Percentiles rank a stretch among this genome's conserved stretches.
Evolutionary conservation across 2,797 vertebrate genomes (phyloP).

Genomic region (Enteromius fasciolatus): DNA sequence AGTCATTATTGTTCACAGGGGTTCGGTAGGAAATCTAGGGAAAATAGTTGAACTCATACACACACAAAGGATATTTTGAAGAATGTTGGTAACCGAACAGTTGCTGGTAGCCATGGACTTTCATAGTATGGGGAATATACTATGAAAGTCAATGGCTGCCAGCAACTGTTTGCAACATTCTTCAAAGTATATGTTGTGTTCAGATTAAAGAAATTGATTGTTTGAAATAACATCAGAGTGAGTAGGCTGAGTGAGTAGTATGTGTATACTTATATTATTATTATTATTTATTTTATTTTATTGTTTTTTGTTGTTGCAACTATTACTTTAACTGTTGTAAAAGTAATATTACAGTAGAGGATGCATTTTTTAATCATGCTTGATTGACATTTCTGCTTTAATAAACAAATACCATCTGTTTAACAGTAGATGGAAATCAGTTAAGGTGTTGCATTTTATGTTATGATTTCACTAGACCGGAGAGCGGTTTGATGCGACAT

Average conservation of each 20-base stretch:
- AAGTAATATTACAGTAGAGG: not conserved
- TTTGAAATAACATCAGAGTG: not conserved
- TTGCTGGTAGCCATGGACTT: not conserved
- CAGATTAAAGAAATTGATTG: not conserved
- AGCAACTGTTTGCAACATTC: not conserved
- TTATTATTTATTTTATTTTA: too few relatives aligned
- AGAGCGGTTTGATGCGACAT: conserved; percentile 1
- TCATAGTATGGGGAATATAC: not conserved
- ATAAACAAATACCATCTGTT: conserved; percentile 25
- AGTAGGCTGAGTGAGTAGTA: too few relatives aligned
- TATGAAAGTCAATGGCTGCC: not conserved
- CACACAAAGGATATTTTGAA: too few relatives aligned
- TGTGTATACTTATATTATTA: too few relatives aligned
- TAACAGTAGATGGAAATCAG: not conserved
- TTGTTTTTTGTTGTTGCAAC: not conserved
- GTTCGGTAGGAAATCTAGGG: not conserved
- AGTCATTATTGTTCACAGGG: not conserved
- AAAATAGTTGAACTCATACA: not conserved
- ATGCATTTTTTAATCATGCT: not conserved
- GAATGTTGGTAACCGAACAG: not conserved
- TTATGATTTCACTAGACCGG: not conserved
- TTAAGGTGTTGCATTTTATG: conserved; percentile 16
- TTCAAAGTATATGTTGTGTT: not conserved
- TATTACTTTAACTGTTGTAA: not conserved
- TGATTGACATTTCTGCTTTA: conserved; percentile 6